These are phyloP conservation scores for Bhutanitis thaidina DNA, from an alignment of 2,888 invertebrate species.

Conservation along the genomic window DNA sequence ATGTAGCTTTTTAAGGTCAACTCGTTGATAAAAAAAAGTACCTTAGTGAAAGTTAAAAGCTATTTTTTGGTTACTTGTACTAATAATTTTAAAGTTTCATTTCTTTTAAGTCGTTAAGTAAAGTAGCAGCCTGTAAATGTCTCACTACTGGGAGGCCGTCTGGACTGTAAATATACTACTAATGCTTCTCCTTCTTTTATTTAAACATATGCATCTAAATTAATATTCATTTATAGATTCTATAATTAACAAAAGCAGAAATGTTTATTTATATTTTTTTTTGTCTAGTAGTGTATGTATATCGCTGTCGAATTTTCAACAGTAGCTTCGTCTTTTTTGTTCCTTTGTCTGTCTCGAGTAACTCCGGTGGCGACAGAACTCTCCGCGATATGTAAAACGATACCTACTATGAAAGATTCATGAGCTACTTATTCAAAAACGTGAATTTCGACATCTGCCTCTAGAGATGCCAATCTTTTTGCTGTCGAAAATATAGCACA, in stretches of 20 bases:
- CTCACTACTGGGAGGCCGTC: too few relatives aligned
- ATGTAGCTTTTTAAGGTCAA: slow-evolving; percentile 22
- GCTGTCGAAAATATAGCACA: too few relatives aligned
- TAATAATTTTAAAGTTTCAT: neutral
- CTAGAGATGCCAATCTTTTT: slow-evolving; percentile 4
- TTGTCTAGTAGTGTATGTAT: neutral
- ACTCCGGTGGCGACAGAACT: neutral
- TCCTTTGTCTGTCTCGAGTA: slow-evolving; percentile 11
- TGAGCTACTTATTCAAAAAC: slow-evolving; percentile 18
- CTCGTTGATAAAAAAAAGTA: neutral
- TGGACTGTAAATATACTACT: too few relatives aligned
- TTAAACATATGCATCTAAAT: too few relatives aligned
- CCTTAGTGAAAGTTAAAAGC: too few relatives aligned
- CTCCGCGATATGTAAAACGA: slow-evolving; percentile 14
- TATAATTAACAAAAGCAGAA: too few relatives aligned
- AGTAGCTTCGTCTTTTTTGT: slow-evolving; percentile 12
- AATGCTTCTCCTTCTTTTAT: too few relatives aligned
- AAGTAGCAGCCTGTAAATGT: too few relatives aligned
- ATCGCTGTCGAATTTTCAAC: slow-evolving; percentile 10
- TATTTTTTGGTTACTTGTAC: too few relatives aligned
- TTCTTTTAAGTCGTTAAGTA: too few relatives aligned
- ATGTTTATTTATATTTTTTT: slow-evolving; percentile 5
- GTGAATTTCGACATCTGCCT: slow-evolving; percentile 16
- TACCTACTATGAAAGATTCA: slow-evolving; percentile 17
- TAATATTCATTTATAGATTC: too few relatives aligned